Conservation (phyloP, 2,113 vertebrate genomes). For the Channa argus region DNA sequence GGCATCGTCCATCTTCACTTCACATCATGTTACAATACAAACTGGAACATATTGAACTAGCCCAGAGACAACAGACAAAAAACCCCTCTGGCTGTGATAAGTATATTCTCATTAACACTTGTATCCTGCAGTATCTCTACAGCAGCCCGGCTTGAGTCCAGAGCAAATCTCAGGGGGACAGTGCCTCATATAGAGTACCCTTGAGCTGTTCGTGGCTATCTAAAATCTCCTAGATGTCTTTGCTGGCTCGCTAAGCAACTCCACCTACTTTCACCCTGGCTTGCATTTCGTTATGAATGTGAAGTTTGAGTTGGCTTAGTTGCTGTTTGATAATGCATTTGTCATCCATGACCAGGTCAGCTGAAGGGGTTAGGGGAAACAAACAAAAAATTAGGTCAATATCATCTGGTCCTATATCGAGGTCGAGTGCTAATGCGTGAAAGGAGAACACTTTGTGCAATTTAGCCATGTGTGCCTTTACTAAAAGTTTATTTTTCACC, state of each 20-base stretch:
- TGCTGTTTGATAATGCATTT: constrained; percentile 74
- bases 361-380: constrained; percentile 56
- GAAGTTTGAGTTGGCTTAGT: constrained; percentile 59
- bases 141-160: constrained; percentile 75
- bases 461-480: constrained; percentile 10
- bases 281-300: constrained; percentile 62
- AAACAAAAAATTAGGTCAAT: constrained; percentile 74
- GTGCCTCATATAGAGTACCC: constrained; percentile 83
- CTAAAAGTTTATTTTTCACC: constrained; percentile 13
- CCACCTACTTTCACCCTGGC: constrained; percentile 59
- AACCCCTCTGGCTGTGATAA: constrained; percentile 75
- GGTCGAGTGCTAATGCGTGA: constrained; percentile 40
- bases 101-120: constrained; percentile 84
- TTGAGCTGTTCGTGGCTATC: constrained; percentile 81
- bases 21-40: constrained; percentile 15
- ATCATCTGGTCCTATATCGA: constrained; percentile 66
- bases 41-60: constrained; percentile 24
- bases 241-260: constrained; percentile 57
- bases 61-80: constrained; percentile 39
- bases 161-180: constrained; percentile 74
- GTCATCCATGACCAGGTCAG: constrained; percentile 68
- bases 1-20: not conserved
- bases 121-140: constrained; percentile 74
- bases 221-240: constrained; percentile 75
- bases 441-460: constrained; percentile 9